Evolutionary conservation across 2,113 vertebrate species (phyloP).

Genomic region (Ellobius talpinus): DNA sequence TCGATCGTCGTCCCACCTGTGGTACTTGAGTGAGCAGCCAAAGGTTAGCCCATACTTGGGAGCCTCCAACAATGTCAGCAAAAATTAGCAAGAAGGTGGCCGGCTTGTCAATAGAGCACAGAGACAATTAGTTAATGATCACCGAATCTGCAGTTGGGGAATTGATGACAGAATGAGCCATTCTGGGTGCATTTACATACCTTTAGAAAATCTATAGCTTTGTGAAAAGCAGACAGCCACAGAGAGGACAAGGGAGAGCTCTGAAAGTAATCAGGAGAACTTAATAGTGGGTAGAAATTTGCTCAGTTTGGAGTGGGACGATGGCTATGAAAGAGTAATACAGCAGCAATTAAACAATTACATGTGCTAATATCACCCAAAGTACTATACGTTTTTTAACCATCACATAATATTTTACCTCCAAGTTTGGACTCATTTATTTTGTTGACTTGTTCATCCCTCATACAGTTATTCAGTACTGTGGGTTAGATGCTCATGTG

Average conservation of each 20-base stretch:
- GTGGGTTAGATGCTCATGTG: not conserved
- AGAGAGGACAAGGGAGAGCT: slow-evolving; percentile 57
- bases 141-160: slow-evolving; percentile 90
- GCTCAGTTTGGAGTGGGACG: slow-evolving; percentile 21
- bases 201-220: slow-evolving; percentile 86
- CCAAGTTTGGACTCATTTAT: not conserved
- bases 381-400: too few relatives aligned
- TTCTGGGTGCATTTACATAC: slow-evolving; percentile 91
- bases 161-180: slow-evolving; percentile 95
- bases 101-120: slow-evolving; percentile 93
- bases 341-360: not conserved
- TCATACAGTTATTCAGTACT: not conserved
- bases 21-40: slow-evolving; percentile 92
- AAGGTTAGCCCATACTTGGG: slow-evolving; percentile 95
- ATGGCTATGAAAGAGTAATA: not conserved
- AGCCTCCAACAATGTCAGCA: slow-evolving; percentile 94
- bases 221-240: slow-evolving; percentile 57
- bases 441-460: not conserved
- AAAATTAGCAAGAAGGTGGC: slow-evolving; percentile 94
- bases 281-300: slow-evolving; percentile 21
- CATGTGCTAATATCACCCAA: not conserved
- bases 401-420: not conserved
- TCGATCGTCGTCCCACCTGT: slow-evolving; percentile 94
- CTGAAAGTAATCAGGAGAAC: slow-evolving; percentile 53
- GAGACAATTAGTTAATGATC: slow-evolving; percentile 99